Evolutionary conservation across 2,888 invertebrate genomes (phyloP), one percentile per base, ranked within the genome.

Genomic region (Bibio marci): DNA sequence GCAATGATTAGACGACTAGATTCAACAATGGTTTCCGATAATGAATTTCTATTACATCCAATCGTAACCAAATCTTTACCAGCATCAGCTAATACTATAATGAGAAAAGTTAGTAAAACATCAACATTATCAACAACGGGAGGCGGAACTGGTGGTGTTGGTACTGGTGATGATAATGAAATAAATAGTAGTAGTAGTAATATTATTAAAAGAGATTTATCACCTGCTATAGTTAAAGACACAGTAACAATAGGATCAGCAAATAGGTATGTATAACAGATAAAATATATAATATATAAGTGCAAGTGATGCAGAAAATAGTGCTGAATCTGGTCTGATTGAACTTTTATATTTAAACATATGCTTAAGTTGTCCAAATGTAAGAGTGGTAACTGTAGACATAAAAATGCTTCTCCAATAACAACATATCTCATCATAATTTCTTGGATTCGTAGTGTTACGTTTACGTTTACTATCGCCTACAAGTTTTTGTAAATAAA

Each of bases 211-310:
- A 44, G 54, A 11, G 54, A 56, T 42, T 44, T 52, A 44, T 59
- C 61, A 3, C 58, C 60, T 4, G 55, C 55, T 27, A 59, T 62
- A n/a, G 14, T 60, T 11, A 59, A 52, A 32, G 56, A 59, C 26
- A 55, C 53, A 7, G 51, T 62, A 18, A 48, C 54, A 5, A 58
- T 57, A 10, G 62, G 62, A 31, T 56, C 60, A 1, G 57, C 58
- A 22, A 56, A 52, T 42, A 56, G 61, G 62, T 60, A 42, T 45
- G 37, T 25, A 17, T 22, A n/a, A n/a, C n/a, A n/a, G n/a, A n/a
- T n/a, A n/a, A n/a, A n/a, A n/a, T n/a, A n/a, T n/a, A n/a, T n/a
- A n/a, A n/a, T n/a, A n/a, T n/a, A n/a, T n/a, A n/a, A n/a, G 12
- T 17, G 5, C 11, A 26, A 8, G 14, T 36, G 11, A 30, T 37